phyloP scores from a whole-genome alignment of 30 jellyfish, hydroid and myxozoan species.

The Pseudorhiza aurosa region DNA sequence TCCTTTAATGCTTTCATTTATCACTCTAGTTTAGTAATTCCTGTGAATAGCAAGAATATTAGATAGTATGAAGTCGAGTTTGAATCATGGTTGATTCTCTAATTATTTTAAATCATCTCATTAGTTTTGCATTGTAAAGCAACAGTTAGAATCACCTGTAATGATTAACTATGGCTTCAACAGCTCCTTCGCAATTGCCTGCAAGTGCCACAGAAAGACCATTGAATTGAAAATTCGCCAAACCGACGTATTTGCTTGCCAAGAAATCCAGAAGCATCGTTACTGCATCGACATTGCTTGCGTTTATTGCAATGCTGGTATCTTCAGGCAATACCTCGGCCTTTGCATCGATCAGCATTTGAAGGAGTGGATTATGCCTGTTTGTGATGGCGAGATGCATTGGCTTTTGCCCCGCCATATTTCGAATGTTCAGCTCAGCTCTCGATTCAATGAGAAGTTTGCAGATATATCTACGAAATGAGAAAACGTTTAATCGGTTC shows the following conservation, averaged over 20 bases:
- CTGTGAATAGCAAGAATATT: no score
- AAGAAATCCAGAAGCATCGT: constrained; percentile 17
- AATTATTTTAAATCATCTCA: no score
- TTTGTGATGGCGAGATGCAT: background rate
- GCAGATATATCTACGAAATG: background rate
- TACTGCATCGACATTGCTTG: constrained; percentile 22
- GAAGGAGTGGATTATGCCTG: background rate
- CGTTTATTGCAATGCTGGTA: background rate
- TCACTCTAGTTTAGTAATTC: no score
- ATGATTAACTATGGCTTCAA: constrained; percentile 19
- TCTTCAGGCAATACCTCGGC: constrained; percentile 24
- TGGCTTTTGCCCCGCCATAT: constrained; percentile 32
- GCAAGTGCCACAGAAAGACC: constrained; percentile 5
- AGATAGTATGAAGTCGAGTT: no score
- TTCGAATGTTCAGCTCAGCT: constrained; percentile 5
- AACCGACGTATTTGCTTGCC: background rate
- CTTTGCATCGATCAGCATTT: background rate
- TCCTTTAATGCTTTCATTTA: no score
- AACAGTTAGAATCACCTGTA: no score
- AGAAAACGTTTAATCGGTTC: background rate
- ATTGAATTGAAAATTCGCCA: background rate
- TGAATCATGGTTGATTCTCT: no score
- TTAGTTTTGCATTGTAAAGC: no score
- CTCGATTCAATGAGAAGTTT: background rate
- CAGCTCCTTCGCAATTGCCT: constrained; percentile 12